Base-by-base conservation (phyloP, 2,888 invertebrate species). In the Epinotia demarniana region DNA sequence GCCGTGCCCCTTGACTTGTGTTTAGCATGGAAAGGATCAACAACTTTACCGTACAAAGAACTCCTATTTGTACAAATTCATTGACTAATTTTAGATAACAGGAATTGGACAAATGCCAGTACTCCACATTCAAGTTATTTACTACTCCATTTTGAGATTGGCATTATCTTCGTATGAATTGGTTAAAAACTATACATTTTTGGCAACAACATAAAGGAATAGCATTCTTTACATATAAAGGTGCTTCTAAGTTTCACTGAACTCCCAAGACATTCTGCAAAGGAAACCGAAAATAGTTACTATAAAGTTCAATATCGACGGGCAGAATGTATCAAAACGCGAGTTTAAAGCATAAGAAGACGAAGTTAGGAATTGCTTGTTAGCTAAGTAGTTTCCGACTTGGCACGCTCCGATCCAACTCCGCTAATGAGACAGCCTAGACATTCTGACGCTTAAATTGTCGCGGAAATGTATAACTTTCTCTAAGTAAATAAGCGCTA, bases 401-500 rank as follows among this genome's bases (percentile, higher is more conserved):
- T 75, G 75, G 75, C 75, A 75, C 67, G 33, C 55, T 60, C 61
- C 61, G 46, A 71, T 61, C 60, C 46, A 74, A 64, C 53, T 72
- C 55, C 11, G 64, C 71, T 75, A 75, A 75, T 75, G 75, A 72
- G 53, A 39, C 61, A 67, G 61, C 49, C 61, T 72, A 75, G 75
- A 66, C 71, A 66, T 55, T 55, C 60, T 43, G 60, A 49, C 70
- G 66, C 67, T 75, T 67, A 75, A 71, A 67, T 67, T 75, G 71
- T 75, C 75, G 61, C 64, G 66, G 58, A 53, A 75, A 66, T 75
- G 39, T 61, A 66, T 61, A 72, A 75, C 67, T 75, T 74, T 67
- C 55, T 9, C 67, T 75, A 67, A 72, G 67, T 67, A 72, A 75
- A 75, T 75, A 75, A 75, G 75, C 55, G 61, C 64, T 55, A 61